Evolutionary conservation across 2,888 invertebrate genomes (phyloP), one percentile per base, ranked within the genome.

Genomic region (Phaedon cochleariae): DNA sequence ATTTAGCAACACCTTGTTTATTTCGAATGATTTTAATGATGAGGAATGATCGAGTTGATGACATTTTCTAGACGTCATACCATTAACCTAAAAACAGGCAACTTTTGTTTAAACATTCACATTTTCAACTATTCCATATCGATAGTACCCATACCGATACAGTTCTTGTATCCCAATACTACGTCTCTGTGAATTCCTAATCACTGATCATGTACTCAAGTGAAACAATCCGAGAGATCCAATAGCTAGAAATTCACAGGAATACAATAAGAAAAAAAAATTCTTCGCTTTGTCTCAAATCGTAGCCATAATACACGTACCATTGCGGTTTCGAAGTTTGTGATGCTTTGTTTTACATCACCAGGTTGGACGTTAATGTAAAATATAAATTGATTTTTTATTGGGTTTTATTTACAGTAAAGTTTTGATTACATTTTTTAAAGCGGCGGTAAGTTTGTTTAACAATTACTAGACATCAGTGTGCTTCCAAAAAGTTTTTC

Each of bases 221-320:
- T 77, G 79, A 76, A 79, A 77, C 79, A 74, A 26, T 26, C 26
- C 3, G 26, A 26, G 67, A 59, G 62, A 71, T 68, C 73, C 72
- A 74, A 68, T 62, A 65, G 61, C 49, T 58, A 58, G 53, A 63
- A 62, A 65, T 74, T 70, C 70, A 70, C 69, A 68, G 72, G 73
- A 72, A 70, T 58, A 59, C 69, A 71, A 70, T 70, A 66, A 70
- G 67, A 62, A 76, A 73, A 74, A 74, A 72, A 67, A 67, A 67
- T 67, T 71, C 73, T 67, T 72, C 75, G 76, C 73, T 77, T 75
- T 75, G 76, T 74, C 72, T 73, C 72, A 74, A 74, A 78, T 78
- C 76, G 75, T 78, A 77, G 77, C 74, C 77, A 77, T 76, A 75
- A 77, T 79, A 73, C 79, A 79, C 79, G 79, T 79, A 73, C 74